These are phyloP conservation scores for Lepidothrix coronata DNA, from an alignment of 2,113 vertebrate species.

Conservation along the genomic window DNA sequence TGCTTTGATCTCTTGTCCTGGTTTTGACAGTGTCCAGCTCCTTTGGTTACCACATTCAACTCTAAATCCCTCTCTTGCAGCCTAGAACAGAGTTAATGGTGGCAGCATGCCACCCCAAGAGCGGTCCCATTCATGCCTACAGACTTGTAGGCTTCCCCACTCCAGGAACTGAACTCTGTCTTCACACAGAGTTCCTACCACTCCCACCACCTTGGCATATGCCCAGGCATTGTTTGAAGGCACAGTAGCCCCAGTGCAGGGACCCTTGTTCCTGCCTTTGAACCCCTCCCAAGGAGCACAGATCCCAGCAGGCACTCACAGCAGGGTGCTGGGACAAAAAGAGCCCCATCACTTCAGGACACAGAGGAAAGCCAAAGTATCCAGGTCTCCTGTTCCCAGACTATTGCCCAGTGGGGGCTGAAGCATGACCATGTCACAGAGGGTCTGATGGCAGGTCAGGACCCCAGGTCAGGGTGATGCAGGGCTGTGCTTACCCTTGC, in stretches of 20 bases:
- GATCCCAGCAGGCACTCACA: rapidly evolving
- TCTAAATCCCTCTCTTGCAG: not conserved
- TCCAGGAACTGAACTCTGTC: not conserved
- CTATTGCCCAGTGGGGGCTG: not conserved
- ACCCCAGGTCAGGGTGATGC: too few species aligned
- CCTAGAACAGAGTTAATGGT: not conserved
- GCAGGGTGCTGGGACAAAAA: not conserved
- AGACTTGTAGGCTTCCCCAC: not conserved
- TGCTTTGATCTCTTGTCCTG: not conserved
- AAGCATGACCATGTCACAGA: not conserved
- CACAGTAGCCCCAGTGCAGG: not conserved
- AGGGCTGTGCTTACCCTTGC: not conserved
- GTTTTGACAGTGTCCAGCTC: not conserved
- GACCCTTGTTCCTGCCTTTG: not conserved
- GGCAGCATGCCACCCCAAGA: not conserved
- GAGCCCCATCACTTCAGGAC: not conserved
- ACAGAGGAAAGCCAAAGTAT: not conserved
- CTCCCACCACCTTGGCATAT: not conserved
- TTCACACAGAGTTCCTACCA: not conserved
- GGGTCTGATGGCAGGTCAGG: not conserved
- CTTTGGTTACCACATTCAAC: not conserved
- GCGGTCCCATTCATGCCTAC: too few species aligned
- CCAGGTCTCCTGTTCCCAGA: not conserved
- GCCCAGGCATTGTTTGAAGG: not conserved
- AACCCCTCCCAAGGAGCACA: not conserved